These are phyloP conservation scores for Aegotheles bennettii DNA, from an alignment of 2,113 vertebrate species.

Conservation along the genomic window DNA sequence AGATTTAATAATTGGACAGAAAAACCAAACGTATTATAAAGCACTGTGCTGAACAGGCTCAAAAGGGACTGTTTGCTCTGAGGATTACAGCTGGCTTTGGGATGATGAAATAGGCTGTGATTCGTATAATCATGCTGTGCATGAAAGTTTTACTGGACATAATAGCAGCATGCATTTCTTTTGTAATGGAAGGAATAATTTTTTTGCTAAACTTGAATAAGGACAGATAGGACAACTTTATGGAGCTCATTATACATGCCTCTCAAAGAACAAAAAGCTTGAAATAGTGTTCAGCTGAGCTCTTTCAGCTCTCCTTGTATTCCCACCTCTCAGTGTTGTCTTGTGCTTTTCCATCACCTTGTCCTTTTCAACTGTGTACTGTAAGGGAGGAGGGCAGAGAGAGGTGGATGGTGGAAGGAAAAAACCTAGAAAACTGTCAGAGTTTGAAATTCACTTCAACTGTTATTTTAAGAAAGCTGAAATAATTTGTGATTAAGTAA, in stretches of 20 bases:
- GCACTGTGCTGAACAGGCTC: not conserved
- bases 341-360: slow-evolving; percentile 49
- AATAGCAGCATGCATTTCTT: slow-evolving; percentile 7
- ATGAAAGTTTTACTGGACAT: not conserved
- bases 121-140: not conserved
- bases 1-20: slow-evolving; percentile 13
- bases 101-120: slow-evolving; percentile 15
- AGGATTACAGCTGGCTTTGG: not conserved
- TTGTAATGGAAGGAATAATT: not conserved
- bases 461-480: not conserved
- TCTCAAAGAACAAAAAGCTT: slow-evolving; percentile 22
- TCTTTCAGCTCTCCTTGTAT: not conserved
- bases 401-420: not conserved
- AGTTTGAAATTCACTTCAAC: not conserved
- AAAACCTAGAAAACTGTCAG: not conserved
- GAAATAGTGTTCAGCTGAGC: not conserved
- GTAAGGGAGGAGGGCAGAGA: not conserved
- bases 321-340: not conserved
- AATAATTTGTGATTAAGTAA: not conserved
- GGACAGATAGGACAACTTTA: not conserved
- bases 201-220: slow-evolving; percentile 32
- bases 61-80: not conserved
- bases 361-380: not conserved
- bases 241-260: not conserved
- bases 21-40: not conserved